phyloP scores from a whole-genome alignment of 2,113 vertebrate genomes.

The Stomatorhinus ivindoensis region DNA sequence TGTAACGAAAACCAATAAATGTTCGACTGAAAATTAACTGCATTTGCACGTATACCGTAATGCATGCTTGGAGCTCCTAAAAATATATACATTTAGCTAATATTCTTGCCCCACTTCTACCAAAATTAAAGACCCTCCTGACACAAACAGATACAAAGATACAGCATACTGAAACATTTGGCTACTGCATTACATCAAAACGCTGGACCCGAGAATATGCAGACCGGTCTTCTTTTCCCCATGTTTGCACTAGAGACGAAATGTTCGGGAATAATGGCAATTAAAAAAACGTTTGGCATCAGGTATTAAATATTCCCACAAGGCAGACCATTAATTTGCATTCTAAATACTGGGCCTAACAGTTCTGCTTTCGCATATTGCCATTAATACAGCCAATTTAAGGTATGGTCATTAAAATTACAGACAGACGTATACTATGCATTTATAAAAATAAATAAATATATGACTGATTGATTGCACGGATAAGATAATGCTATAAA shows the following conservation, averaged over 20 bases:
- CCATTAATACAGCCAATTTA: background rate
- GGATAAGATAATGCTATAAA: background rate
- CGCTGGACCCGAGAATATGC: background rate
- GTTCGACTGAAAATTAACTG: background rate
- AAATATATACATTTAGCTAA: background rate
- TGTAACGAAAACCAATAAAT: background rate
- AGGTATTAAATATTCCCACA: background rate
- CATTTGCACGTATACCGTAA: background rate
- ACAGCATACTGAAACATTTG: background rate
- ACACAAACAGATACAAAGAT: background rate
- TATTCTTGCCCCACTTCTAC: background rate
- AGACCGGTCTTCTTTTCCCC: background rate
- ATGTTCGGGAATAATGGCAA: background rate
- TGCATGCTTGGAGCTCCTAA: background rate
- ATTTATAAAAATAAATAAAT: background rate
- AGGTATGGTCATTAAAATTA: background rate
- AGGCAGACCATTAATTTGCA: background rate
- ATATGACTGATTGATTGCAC: background rate
- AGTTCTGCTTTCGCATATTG: background rate
- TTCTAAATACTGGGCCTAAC: constrained; percentile 6
- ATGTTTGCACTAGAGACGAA: background rate
- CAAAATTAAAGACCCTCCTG: background rate
- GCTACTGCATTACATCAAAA: background rate
- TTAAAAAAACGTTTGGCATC: background rate
- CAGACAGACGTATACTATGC: background rate